These are phyloP conservation scores for Drosophila murphyi DNA, from an alignment of 1,140 invertebrate genomes.

Conservation along the genomic window DNA sequence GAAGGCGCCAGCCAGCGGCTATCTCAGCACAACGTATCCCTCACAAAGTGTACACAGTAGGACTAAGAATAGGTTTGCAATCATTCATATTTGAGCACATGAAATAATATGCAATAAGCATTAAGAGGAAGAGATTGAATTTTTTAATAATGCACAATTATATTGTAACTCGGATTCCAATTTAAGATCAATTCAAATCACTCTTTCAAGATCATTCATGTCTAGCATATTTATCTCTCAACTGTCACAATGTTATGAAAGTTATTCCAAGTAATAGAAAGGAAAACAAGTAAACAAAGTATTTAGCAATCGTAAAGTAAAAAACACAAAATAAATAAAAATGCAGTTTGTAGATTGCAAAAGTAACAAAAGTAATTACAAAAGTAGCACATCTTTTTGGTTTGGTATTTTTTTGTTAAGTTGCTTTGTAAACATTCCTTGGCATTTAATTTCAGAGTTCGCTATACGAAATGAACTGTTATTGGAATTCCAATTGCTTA, in stretches of 20 bases:
- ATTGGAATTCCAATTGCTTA: slow-evolving; percentile 59
- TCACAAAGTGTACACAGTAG: slow-evolving; percentile 14
- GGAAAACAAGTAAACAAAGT: background rate
- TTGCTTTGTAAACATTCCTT: slow-evolving; percentile 44
- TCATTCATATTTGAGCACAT: slow-evolving; percentile 17
- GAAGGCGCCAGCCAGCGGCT: slow-evolving; percentile 21
- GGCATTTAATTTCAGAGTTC: slow-evolving; percentile 9
- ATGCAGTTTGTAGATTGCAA: no score
- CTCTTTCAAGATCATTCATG: no score
- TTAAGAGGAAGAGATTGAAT: no score
- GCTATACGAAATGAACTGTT: slow-evolving; percentile 51
- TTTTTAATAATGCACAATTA: no score
- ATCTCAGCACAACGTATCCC: slow-evolving; percentile 8
- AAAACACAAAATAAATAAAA: no score
- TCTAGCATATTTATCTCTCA: no score
- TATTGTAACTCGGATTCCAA: no score
- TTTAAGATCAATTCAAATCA: no score
- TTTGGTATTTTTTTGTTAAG: slow-evolving; percentile 21
- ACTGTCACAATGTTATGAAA: no score
- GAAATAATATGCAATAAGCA: slow-evolving; percentile 3
- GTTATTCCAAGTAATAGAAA: no score
- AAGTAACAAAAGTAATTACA: slow-evolving; percentile 10
- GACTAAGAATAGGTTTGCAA: slow-evolving; percentile 14
- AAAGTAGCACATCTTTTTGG: slow-evolving; percentile 19
- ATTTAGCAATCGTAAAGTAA: no score